phyloP scores from a whole-genome alignment of 2,888 invertebrate genomes.

The Hypena proboscidalis region DNA sequence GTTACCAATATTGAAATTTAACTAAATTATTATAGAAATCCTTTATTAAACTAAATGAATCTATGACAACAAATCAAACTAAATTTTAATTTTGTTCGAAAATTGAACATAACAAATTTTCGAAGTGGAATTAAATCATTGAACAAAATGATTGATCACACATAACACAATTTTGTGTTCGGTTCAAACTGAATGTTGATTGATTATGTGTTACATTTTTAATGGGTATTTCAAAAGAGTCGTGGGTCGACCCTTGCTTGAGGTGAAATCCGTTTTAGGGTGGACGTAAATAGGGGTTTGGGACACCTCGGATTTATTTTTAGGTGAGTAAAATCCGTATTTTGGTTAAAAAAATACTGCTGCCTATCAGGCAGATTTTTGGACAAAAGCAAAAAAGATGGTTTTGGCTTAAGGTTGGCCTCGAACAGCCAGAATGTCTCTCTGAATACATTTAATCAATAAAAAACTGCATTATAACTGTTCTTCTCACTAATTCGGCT shows the following conservation, averaged over 20 bases:
- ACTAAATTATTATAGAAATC: too few species aligned
- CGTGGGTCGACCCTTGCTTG: neutral
- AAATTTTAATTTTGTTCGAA: slow-evolving; percentile 14
- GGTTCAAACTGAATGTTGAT: slow-evolving; percentile 57
- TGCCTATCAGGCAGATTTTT: too few species aligned
- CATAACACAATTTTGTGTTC: slow-evolving; percentile 51
- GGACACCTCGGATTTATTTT: neutral
- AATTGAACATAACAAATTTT: slow-evolving; percentile 19
- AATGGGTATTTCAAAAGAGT: slow-evolving; percentile 29
- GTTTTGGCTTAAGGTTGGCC: too few species aligned
- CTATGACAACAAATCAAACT: slow-evolving; percentile 5
- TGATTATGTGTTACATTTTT: slow-evolving; percentile 45
- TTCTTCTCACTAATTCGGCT: too few species aligned
- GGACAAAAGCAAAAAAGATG: too few species aligned
- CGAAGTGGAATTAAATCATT: slow-evolving; percentile 50
- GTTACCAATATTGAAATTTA: too few species aligned
- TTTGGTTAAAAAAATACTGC: too few species aligned
- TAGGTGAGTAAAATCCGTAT: too few species aligned
- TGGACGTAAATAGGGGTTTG: neutral
- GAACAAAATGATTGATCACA: slow-evolving; percentile 60
- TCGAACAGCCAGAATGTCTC: too few species aligned
- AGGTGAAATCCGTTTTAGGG: slow-evolving; percentile 12
- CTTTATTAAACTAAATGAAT: too few species aligned
- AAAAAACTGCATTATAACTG: too few species aligned
- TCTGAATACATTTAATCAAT: too few species aligned